Conservation (phyloP, 2,888 invertebrate genomes). For the Habroteleia sp. region DNA sequence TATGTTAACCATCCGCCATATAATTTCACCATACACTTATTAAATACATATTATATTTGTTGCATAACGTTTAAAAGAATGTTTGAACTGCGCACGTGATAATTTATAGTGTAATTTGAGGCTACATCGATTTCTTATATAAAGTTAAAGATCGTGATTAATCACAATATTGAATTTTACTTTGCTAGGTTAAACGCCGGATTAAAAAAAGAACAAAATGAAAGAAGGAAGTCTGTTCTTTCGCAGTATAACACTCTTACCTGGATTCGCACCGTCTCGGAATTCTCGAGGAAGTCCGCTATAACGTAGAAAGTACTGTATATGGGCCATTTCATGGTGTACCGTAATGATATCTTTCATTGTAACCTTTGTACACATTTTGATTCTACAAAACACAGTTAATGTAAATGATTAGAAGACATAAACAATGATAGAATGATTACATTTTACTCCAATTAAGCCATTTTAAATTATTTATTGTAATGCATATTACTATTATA, state of each 20-base stretch:
- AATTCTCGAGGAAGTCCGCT: constrained; percentile 91
- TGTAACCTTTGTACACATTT: constrained; percentile 92
- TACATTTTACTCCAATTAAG: no score
- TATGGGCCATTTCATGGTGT: constrained; percentile 96
- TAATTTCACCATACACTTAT: constrained; percentile 41
- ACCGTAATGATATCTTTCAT: constrained; percentile 93
- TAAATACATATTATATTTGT: constrained; percentile 41
- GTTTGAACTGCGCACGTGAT: constrained; percentile 7
- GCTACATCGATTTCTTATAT: constrained; percentile 33
- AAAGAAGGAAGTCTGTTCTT: constrained; percentile 57
- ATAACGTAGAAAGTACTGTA: constrained; percentile 93
- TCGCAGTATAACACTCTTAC: constrained; percentile 80
- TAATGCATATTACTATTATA: no score
- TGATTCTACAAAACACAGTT: constrained; percentile 85
- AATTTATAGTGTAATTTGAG: constrained; percentile 25
- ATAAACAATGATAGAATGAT: no score
- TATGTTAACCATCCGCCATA: constrained; percentile 21
- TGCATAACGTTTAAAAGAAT: constrained; percentile 22
- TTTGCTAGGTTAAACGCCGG: constrained; percentile 29
- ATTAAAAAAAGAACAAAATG: constrained; percentile 51
- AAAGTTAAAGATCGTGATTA: constrained; percentile 45
- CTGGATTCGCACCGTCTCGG: constrained; percentile 96
- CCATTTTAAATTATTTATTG: no score
- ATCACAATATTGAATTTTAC: constrained; percentile 26
- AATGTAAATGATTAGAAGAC: not conserved